phyloP scores from a whole-genome alignment of 2,797 vertebrate species.

The Rhinella marina region DNA sequence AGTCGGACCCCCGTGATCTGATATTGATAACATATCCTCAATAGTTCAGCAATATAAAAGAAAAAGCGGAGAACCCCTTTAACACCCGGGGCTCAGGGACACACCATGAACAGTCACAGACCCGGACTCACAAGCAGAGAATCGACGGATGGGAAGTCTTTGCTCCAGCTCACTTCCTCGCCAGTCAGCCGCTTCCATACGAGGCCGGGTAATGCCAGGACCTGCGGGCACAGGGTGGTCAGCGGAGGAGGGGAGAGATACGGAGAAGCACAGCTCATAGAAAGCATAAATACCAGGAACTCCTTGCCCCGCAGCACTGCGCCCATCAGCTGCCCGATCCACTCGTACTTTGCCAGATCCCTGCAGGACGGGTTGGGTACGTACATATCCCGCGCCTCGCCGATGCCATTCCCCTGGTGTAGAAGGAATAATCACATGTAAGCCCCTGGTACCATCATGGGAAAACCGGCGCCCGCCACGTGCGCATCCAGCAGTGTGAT shows the following conservation, averaged over 20 bases:
- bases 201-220: slow-evolving; percentile 91
- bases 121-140: slow-evolving; percentile 87
- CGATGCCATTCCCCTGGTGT: slow-evolving; percentile 82
- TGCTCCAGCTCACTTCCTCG: slow-evolving; percentile 93
- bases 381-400: slow-evolving; percentile 95
- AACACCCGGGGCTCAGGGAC: too few relatives aligned
- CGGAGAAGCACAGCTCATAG: not conserved
- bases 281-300: slow-evolving; percentile 84
- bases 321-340: slow-evolving; percentile 98
- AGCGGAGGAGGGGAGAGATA: not conserved
- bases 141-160: slow-evolving; percentile 95
- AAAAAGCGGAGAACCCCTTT: too few relatives aligned
- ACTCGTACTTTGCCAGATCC: slow-evolving; percentile 92
- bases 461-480: too few relatives aligned
- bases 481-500: too few relatives aligned
- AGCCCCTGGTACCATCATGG: not conserved
- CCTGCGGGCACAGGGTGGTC: slow-evolving; percentile 72
- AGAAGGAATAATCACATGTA: slow-evolving; percentile 20
- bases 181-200: slow-evolving; percentile 97
- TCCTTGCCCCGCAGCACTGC: slow-evolving; percentile 95
- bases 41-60: too few relatives aligned
- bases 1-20: too few relatives aligned
- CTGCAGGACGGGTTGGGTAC: slow-evolving; percentile 95
- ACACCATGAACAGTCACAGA: not conserved
- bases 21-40: too few relatives aligned